A percentile compares a stretch with the other conserved stretches of the same genome.
Conservation (phyloP, 2,797 vertebrate genomes). For the Dryobates pubescens region DNA sequence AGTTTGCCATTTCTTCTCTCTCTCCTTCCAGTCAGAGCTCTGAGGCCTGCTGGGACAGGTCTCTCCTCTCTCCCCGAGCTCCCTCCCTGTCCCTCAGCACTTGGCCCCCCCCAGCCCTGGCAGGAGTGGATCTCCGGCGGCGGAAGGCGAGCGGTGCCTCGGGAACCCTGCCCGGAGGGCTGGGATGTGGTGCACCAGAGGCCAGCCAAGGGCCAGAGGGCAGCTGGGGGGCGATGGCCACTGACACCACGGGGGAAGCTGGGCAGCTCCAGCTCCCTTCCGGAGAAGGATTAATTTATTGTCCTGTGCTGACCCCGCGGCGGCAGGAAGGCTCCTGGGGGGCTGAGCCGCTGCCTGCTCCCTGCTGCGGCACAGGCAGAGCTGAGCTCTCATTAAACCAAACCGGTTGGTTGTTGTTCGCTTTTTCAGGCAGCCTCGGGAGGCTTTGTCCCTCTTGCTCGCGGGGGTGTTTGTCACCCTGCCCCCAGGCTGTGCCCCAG, state of each 20-base stretch:
- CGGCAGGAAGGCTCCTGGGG: neutral
- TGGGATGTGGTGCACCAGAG: fast-evolving
- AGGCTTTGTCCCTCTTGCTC: neutral
- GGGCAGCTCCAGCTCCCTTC: neutral
- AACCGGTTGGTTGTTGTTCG: neutral
- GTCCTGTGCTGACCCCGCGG: neutral
- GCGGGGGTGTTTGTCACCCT: fast-evolving
- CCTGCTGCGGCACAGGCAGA: neutral
- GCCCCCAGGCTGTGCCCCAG: neutral
- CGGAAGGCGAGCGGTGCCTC: neutral
- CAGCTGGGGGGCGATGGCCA: fast-evolving
- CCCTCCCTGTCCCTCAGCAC: neutral
- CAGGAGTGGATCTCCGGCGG: neutral
- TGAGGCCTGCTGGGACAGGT: neutral
- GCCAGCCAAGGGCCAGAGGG: neutral
- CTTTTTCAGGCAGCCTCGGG: neutral
- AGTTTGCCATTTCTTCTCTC: neutral
- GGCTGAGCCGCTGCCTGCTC: neutral
- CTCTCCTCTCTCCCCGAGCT: neutral
- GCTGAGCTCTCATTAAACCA: neutral
- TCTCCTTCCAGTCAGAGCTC: conserved; percentile 28
- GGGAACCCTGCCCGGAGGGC: neutral
- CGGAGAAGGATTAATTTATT: conserved; percentile 6
- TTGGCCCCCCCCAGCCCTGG: neutral
- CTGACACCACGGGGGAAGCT: neutral